Percentiles rank a stretch among this genome's conserved stretches.
phyloP scores from a whole-genome alignment of 2,113 vertebrate species.

The Eidolon helvum region DNA sequence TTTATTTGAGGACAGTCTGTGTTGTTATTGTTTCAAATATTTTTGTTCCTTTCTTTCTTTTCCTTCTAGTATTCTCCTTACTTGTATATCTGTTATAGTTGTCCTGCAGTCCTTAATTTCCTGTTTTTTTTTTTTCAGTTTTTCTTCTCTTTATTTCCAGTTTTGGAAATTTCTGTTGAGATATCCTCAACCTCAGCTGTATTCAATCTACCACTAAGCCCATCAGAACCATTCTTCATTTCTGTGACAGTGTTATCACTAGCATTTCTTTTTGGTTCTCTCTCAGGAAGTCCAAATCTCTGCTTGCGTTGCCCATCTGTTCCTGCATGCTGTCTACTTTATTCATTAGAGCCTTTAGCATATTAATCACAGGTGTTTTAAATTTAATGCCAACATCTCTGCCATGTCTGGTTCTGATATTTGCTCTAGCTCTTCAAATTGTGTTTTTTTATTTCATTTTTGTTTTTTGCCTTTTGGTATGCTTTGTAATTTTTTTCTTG shows the following conservation, averaged over 20 bases:
- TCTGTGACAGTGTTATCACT: not conserved
- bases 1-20: not conserved
- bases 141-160: not conserved
- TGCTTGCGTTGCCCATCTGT: not conserved
- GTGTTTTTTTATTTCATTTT: too few relatives aligned
- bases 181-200: not conserved
- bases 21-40: not conserved
- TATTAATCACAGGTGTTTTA: not conserved
- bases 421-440: not conserved
- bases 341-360: not conserved
- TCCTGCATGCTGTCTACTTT: not conserved
- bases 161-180: not conserved
- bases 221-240: not conserved
- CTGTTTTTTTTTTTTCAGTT: not conserved
- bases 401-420: not conserved
- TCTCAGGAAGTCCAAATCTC: not conserved
- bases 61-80: not conserved
- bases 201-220: not conserved
- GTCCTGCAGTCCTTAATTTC: not conserved
- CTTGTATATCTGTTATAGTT: not conserved
- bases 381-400: not conserved
- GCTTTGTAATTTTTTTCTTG: not conserved
- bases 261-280: not conserved
- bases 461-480: not conserved
- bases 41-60: not conserved